A percentile compares a stretch with the other conserved stretches of the same genome.
phyloP scores from a whole-genome alignment of 2,113 vertebrate species.

The Oriolus oriolus region DNA sequence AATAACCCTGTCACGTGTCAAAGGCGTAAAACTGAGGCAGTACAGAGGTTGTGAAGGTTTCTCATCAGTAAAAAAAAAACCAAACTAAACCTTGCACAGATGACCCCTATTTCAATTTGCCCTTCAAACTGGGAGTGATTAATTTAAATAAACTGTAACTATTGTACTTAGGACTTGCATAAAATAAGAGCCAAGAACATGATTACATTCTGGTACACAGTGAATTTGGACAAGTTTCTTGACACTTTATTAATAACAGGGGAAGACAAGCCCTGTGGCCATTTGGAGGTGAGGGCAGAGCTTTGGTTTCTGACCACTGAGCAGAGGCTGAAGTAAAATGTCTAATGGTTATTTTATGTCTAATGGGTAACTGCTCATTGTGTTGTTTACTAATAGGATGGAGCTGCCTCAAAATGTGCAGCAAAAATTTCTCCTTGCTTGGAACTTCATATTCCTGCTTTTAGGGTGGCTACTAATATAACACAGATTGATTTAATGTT shows the following conservation, averaged over 20 bases:
- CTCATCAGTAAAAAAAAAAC: neutral
- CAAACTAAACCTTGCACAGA: neutral
- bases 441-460: neutral
- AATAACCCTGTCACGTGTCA: neutral
- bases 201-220: neutral
- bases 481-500: neutral
- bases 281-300: neutral
- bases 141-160: neutral
- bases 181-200: neutral
- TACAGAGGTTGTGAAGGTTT: neutral
- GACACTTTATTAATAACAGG: neutral
- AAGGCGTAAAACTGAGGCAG: neutral
- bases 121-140: neutral
- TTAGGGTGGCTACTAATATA: neutral
- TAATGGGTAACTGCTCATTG: neutral
- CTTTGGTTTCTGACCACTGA: neutral
- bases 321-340: neutral
- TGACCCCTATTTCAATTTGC: neutral
- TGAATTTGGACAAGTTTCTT: neutral
- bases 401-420: neutral
- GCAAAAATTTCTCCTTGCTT: neutral
- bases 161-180: neutral
- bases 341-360: neutral
- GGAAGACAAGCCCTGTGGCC: neutral
- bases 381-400: neutral